These are phyloP conservation scores for Phoxinus dragarum DNA, from an alignment of 2,797 vertebrate species.

Conservation along the genomic window DNA sequence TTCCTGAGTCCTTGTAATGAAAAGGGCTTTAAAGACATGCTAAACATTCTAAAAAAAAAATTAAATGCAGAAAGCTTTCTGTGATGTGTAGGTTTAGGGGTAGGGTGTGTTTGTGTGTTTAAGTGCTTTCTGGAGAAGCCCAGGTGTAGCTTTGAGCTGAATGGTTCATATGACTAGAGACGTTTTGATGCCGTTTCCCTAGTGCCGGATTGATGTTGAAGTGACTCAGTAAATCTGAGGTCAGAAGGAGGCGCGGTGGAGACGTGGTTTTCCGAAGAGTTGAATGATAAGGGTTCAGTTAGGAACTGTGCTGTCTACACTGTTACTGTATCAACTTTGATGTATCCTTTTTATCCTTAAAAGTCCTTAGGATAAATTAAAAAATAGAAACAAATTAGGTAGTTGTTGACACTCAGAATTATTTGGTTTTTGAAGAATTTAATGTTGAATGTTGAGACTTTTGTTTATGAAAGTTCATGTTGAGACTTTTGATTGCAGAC, in stretches of 20 bases:
- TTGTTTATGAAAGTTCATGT: neutral
- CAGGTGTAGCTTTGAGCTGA: conserved; percentile 35
- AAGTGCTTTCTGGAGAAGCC: conserved; percentile 26
- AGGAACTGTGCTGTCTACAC: neutral
- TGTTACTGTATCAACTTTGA: neutral
- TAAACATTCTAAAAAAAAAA: too few relatives aligned
- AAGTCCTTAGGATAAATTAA: neutral
- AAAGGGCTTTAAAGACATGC: too few relatives aligned
- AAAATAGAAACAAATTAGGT: neutral
- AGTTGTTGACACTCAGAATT: neutral
- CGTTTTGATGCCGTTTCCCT: conserved; percentile 37
- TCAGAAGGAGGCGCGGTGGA: conserved; percentile 16
- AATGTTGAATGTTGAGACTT: neutral
- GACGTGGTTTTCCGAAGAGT: conserved; percentile 7
- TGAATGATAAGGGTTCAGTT: neutral
- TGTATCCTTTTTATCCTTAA: neutral
- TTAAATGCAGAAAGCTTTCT: too few relatives aligned
- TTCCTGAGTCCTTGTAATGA: too few relatives aligned
- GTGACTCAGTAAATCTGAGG: conserved; percentile 41
- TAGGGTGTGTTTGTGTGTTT: neutral
- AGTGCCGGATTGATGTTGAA: conserved; percentile 6
- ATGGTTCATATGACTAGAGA: conserved; percentile 13
- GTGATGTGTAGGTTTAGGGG: too few relatives aligned
- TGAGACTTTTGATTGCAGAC: neutral
- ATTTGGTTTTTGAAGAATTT: neutral